A percentile compares a stretch with the other conserved stretches of the same genome.
Evolutionary conservation across 2,113 vertebrate genomes (phyloP).

Genomic region (Dasyornis broadbenti): DNA sequence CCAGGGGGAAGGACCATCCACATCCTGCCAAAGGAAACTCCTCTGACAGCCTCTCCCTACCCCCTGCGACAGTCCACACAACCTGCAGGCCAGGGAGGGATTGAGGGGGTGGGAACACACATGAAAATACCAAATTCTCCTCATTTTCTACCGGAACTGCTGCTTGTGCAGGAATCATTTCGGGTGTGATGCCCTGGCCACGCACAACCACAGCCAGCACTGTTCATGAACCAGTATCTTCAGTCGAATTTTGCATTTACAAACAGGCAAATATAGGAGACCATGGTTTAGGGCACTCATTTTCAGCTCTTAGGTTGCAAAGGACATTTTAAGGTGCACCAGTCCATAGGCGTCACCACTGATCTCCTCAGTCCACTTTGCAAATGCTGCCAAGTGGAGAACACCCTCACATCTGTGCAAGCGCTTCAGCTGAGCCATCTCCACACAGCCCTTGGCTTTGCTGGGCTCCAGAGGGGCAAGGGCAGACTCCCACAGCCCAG

Average conservation of each 20-base stretch:
- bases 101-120: rapidly evolving
- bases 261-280: not conserved
- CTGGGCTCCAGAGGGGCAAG: not conserved
- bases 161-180: not conserved
- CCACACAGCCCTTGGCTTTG: not conserved
- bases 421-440: not conserved
- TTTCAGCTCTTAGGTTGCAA: not conserved
- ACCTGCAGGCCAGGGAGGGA: not conserved
- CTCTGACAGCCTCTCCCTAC: not conserved
- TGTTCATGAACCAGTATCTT: not conserved
- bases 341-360: rapidly evolving
- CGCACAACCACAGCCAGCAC: rapidly evolving
- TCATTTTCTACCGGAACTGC: not conserved
- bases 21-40: not conserved
- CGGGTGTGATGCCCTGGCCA: not conserved
- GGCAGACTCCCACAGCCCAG: not conserved
- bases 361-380: not conserved
- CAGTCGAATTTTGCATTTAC: not conserved
- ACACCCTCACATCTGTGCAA: rapidly evolving
- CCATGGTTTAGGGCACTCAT: not conserved
- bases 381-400: not conserved
- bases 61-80: rapidly evolving
- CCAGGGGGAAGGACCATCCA: not conserved
- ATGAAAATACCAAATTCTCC: not conserved
- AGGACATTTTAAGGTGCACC: not conserved